Evolutionary conservation across 1,140 invertebrate species (phyloP).

Genomic region (Leptoteleia sp.): DNA sequence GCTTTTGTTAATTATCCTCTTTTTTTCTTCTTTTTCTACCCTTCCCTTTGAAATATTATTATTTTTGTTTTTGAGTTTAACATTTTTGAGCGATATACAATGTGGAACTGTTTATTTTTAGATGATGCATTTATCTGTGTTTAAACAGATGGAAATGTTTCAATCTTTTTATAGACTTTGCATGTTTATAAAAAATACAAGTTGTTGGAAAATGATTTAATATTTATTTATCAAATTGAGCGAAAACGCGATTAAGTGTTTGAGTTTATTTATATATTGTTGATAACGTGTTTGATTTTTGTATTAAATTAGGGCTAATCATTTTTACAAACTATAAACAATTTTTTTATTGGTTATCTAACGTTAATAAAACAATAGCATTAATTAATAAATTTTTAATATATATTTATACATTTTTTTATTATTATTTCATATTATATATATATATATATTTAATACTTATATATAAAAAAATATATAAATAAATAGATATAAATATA

Average conservation of each 20-base stretch:
- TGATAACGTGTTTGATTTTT: background rate
- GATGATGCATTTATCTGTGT: conserved; percentile 1
- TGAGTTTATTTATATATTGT: background rate
- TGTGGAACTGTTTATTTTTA: conserved; percentile 18
- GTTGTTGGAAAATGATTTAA: conserved; percentile 11
- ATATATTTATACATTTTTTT: too few relatives aligned
- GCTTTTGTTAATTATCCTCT: background rate
- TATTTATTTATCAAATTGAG: conserved; percentile 30
- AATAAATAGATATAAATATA: too few relatives aligned
- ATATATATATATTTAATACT: too few relatives aligned
- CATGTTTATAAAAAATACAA: conserved; percentile 24
- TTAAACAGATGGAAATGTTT: conserved; percentile 12
- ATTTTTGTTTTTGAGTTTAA: too few relatives aligned
- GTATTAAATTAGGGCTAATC: too few relatives aligned
- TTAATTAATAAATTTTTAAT: too few relatives aligned
- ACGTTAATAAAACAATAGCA: too few relatives aligned
- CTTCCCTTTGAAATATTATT: too few relatives aligned
- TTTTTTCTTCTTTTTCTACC: background rate
- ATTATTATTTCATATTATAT: too few relatives aligned
- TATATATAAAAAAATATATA: too few relatives aligned
- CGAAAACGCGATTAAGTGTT: conserved; percentile 28
- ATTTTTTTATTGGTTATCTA: too few relatives aligned
- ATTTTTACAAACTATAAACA: too few relatives aligned
- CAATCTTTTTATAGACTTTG: conserved; percentile 23
- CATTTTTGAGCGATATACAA: background rate